phyloP scores from a whole-genome alignment of 2,797 vertebrate genomes.

The Falco biarmicus region DNA sequence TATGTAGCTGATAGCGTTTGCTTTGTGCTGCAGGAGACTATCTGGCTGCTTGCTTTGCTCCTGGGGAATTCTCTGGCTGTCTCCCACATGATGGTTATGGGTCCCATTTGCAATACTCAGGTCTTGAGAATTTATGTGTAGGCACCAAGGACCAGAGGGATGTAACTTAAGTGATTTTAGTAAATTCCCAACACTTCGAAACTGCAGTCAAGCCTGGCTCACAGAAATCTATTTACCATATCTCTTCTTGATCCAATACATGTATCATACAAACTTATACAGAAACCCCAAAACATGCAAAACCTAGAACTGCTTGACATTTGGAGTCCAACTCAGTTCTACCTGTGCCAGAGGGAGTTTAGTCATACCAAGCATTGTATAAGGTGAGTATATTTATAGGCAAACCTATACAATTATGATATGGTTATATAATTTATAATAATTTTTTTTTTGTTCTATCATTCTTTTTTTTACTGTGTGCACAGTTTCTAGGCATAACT shows the following conservation, averaged over 20 bases:
- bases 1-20: not conserved
- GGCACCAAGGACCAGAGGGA: not conserved
- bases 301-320: not conserved
- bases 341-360: not conserved
- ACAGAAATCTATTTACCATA: not conserved
- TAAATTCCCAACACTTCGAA: not conserved
- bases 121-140: not conserved
- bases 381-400: not conserved
- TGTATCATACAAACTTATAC: not conserved
- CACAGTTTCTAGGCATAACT: not conserved
- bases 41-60: not conserved
- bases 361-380: not conserved
- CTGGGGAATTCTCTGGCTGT: not conserved
- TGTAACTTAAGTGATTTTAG: not conserved
- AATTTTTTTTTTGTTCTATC: not conserved
- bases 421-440: not conserved
- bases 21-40: not conserved
- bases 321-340: not conserved
- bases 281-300: not conserved
- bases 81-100: not conserved
- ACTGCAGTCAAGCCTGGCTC: not conserved
- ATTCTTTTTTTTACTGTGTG: not conserved
- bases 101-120: not conserved
- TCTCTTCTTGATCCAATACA: not conserved
- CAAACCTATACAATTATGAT: not conserved